Evolutionary conservation across 2,888 invertebrate genomes (phyloP), one percentile per base, ranked within the genome.

Genomic region (Synergus umbraculus): DNA sequence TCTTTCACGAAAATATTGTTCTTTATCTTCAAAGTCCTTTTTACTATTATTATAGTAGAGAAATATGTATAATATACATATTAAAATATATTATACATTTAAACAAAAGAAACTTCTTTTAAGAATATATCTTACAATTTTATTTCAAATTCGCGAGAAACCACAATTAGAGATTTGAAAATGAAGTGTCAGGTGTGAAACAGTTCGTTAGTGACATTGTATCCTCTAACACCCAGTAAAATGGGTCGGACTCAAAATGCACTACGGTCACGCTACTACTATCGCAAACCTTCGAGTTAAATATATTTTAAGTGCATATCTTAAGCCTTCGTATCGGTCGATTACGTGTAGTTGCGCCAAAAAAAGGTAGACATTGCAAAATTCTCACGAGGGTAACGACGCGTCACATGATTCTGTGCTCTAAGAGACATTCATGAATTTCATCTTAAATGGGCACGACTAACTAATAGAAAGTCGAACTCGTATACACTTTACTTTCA

Each of bases 231-330:
- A 73, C 15, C 37, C n/a, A 66, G 41, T 43, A 66, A 73, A 73
- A 22, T 18, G 37, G 37, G 18, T 77, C 54, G 54, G 37, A 64
- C 15, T 43, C 60, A 37, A 60, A 80, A 44, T 60, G 60, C 46
- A 73, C 49, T 67, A 44, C 44, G 18, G 49, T 37, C 22, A 22
- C 69, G 58, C 29, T 65, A 69, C 29, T 41, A 63, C 76, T 60
- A 66, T 66, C 76, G 63, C 65, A 76, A 79, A 77, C 80, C 80
- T 81, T 80, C 73, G 58, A 76, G 81, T 80, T 81, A 81, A 81
- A 81, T 81, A 69, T 80, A 81, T 81, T 81, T 81, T 78, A 78
- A 80, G 80, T 80, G 80, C 78, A 81, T 66, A 80, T 66, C 77
- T 76, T 78, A 44, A 81, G 64, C 79, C 79, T 78, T 78, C 81